A percentile compares a stretch with the other conserved stretches of the same genome.
Conservation (phyloP, 1,140 invertebrate genomes). For the Platyscapa corneri region DNA sequence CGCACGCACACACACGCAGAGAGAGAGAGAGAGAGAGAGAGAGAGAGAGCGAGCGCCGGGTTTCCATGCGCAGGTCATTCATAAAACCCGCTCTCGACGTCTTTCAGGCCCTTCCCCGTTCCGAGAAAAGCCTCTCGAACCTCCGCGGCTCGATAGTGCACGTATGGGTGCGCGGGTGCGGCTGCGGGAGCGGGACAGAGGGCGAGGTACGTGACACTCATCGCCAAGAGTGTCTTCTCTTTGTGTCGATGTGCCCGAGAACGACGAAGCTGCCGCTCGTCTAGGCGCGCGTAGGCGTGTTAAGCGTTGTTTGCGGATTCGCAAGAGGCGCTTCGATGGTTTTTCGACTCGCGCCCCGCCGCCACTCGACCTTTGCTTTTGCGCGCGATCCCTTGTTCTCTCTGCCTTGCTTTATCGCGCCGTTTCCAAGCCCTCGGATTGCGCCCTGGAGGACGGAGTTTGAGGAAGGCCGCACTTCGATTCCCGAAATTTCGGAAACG, state of each 20-base stretch:
- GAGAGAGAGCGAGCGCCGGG: too few relatives aligned
- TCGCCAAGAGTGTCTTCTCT: neutral
- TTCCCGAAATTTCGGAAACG: neutral
- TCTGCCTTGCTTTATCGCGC: too few relatives aligned
- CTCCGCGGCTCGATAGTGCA: neutral
- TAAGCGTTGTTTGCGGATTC: neutral
- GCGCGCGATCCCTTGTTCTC: too few relatives aligned
- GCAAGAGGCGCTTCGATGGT: neutral
- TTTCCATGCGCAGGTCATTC: slow-evolving; percentile 13
- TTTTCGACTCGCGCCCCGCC: neutral
- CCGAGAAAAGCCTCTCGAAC: slow-evolving; percentile 33
- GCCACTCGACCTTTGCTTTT: neutral
- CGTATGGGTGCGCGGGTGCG: neutral
- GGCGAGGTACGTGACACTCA: slow-evolving; percentile 10
- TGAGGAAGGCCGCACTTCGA: neutral
- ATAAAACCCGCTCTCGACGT: slow-evolving; percentile 36
- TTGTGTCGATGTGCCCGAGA: neutral
- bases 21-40: too few relatives aligned
- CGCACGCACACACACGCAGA: too few relatives aligned
- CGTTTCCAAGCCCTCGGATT: too few relatives aligned
- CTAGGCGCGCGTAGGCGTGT: neutral
- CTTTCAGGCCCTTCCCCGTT: slow-evolving; percentile 30
- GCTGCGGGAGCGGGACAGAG: too few relatives aligned
- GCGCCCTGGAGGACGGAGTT: too few relatives aligned
- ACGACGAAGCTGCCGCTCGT: too few relatives aligned